Base-by-base conservation (phyloP, 2,888 invertebrate genomes). In the Atherix ibis region DNA sequence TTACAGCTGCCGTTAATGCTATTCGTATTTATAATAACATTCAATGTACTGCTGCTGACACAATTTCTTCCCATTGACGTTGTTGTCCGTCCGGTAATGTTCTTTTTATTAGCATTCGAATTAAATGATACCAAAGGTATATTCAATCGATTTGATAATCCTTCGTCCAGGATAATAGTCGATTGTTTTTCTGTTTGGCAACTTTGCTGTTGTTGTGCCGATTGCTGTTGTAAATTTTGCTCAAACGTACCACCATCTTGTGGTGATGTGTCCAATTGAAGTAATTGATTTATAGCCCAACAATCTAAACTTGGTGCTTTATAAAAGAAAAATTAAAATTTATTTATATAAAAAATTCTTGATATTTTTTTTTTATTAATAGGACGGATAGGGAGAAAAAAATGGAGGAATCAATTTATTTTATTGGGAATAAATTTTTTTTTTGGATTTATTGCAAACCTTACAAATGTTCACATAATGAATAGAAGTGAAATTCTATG, bases 231-330 rank as follows among this genome's bases (percentile, higher is more conserved):
- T 16, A 14, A 22, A 31, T 26, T 35, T 31, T 25, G 18, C 18
- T 26, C 18, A 9, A 26, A n/a, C 8, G 9, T 19, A 9, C 9
- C 9, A 19, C 19, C 9, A 19, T 19, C 9, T 6, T 19, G 5
- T 19, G 9, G 9, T 30, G 30, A 26, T 34, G 28, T 12, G 39
- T 37, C 35, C 18, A 45, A 41, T 48, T 41, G 46, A 34, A 45
- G 39, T 33, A 49, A 42, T 40, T 49, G 46, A 39, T 43, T 46
- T 41, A 50, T 47, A 29, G 43, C 39, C 60, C 60, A 58, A 38
- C 51, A 50, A 48, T 58, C 56, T 41, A 56, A 44, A 48, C 57
- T 59, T 41, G 51, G 39, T 43, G 55, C 57, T 58, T 41, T 35
- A 39, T 39, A 17, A 9, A 27, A 34, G 13, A 19, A 27, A 27